Percentiles rank a stretch among this genome's conserved stretches.
Conservation (phyloP, 2,797 vertebrate species). For the Hyperoplus lanceolatus region DNA sequence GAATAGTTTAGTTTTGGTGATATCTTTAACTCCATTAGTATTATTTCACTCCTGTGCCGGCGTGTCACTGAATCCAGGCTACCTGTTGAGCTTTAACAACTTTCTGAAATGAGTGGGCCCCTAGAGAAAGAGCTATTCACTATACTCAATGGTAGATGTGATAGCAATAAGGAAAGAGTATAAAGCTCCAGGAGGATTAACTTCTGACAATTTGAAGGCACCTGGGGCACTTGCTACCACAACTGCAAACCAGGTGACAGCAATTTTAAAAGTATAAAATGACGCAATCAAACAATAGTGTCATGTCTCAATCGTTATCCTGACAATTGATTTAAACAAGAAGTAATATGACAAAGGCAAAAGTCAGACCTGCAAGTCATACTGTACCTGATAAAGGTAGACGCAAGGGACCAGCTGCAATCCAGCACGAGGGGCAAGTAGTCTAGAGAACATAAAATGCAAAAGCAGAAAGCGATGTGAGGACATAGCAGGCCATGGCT, state of each 20-base stretch:
- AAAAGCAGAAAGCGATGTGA: conserved; percentile 63
- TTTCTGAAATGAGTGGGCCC: conserved; percentile 35
- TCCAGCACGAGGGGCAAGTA: conserved; percentile 81
- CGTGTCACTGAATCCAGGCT: conserved; percentile 46
- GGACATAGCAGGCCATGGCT: conserved; percentile 58
- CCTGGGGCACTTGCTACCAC: conserved; percentile 60
- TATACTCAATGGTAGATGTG: conserved; percentile 36
- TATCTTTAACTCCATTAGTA: conserved; percentile 33
- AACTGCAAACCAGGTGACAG: conserved; percentile 52
- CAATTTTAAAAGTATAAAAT: conserved; percentile 65
- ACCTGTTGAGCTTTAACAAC: conserved; percentile 75
- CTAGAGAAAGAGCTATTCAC: conserved; percentile 28
- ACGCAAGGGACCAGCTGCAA: conserved; percentile 81
- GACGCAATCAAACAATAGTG: conserved; percentile 24
- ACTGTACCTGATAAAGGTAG: conserved; percentile 87
- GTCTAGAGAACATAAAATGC: conserved; percentile 71
- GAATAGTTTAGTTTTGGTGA: conserved; percentile 55
- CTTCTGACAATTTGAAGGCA: conserved; percentile 57
- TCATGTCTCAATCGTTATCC: not conserved
- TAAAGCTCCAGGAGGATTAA: conserved; percentile 44
- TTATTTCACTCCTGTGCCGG: conserved; percentile 27
- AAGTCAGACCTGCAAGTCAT: conserved; percentile 75
- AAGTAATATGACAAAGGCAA: conserved; percentile 21
- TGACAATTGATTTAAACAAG: conserved; percentile 8
- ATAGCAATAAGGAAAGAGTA: conserved; percentile 53